phyloP scores from a whole-genome alignment of 2,888 invertebrate species.

The Elegia similella region DNA sequence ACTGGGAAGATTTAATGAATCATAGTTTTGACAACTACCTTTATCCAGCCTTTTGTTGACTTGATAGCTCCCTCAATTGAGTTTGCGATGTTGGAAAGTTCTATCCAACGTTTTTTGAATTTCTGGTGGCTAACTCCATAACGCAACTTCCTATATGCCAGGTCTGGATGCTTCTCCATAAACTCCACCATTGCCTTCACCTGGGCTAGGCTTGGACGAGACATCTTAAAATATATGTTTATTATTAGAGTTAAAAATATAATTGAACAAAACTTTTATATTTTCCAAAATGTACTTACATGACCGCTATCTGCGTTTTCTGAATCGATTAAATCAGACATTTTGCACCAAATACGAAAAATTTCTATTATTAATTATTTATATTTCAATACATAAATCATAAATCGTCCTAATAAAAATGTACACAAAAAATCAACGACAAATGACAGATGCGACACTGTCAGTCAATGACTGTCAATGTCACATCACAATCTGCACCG shows the following conservation, averaged over 20 bases:
- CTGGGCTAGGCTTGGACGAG: slow-evolving; percentile 58
- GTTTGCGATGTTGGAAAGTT: slow-evolving; percentile 53
- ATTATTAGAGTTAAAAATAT: neutral
- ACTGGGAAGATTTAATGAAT: neutral
- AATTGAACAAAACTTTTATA: neutral
- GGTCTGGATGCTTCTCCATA: slow-evolving; percentile 61
- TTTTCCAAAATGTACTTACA: neutral
- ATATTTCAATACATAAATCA: too few relatives aligned
- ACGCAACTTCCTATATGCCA: slow-evolving; percentile 52
- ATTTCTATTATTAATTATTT: neutral
- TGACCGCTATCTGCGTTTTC: slow-evolving; percentile 1
- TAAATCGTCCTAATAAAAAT: too few relatives aligned
- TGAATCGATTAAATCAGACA: slow-evolving; percentile 9
- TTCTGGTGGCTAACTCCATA: slow-evolving; percentile 50
- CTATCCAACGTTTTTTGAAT: slow-evolving; percentile 57
- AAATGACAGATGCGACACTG: too few relatives aligned
- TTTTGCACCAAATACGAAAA: neutral
- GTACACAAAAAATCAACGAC: too few relatives aligned
- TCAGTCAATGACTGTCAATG: too few relatives aligned
- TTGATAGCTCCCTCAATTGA: slow-evolving; percentile 56
- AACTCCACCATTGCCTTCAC: slow-evolving; percentile 56
- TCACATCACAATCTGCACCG: too few relatives aligned
- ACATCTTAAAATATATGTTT: slow-evolving; percentile 36
- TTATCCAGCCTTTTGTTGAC: slow-evolving; percentile 65
- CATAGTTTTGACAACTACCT: slow-evolving; percentile 39